Base-by-base conservation (phyloP, 1,140 invertebrate genomes). In the Penaeus indicus region DNA sequence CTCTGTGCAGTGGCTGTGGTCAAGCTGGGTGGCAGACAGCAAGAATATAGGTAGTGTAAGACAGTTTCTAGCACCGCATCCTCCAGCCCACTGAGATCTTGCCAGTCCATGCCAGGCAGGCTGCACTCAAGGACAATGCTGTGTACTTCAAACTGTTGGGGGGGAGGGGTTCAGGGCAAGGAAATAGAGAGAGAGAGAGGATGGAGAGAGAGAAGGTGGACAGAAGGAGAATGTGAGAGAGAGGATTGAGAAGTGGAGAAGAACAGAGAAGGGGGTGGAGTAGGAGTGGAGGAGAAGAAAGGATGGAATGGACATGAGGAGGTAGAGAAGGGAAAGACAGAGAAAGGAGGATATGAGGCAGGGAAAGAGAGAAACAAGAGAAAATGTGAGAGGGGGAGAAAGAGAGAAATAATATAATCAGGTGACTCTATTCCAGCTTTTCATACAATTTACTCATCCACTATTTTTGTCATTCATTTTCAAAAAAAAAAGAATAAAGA, bases 21-120 rank as follows among this genome's bases (percentile, higher is more conserved):
- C 77, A 95, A 92, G 87, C 93, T 93, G 38, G 92, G 61, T 19
- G 95, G 95, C 90, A 96, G 92, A 90, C 95, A 95, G 91, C 95
- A 94, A n/a, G 94, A 93, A 91, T 96, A 96, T 18, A 95, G 91
- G 92, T 94, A 96, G 92, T 95, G 93, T 19, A 95, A 92, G 75
- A 95, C 93, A 21, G 94, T 94, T 32, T 93, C 93, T 18, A 95
- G 90, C 25, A 95, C 94, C 91, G 95, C 94, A 84, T 94, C 94
- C 13, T 94, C 93, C 61, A 95, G 90, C 62, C 93, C 93, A 84
- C 92, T 91, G 42, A 95, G 92, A 22, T 94, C 94, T 64, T 90
- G 90, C 94, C 94, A 95, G 90, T 95, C 93, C 86, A 95, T 92
- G 77, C 93, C 94, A 62, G 93, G 93, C 61, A 93, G 93, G 92